Base-by-base conservation (phyloP, 2,113 vertebrate species). In the Pelmatolapia mariae region DNA sequence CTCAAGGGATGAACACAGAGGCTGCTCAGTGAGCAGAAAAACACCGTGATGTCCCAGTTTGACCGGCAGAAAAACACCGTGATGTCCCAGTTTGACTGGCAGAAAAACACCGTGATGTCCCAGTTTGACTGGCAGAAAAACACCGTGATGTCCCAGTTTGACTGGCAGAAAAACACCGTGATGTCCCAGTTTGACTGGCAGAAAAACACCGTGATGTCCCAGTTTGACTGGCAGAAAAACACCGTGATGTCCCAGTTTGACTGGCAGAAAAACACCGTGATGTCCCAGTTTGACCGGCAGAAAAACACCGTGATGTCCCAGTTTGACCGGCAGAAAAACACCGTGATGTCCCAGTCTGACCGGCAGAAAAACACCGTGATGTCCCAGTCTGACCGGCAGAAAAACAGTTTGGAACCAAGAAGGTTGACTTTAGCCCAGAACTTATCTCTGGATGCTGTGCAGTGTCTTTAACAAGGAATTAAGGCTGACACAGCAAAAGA, bases 291-390 rank as follows among this genome's bases (percentile, higher is more conserved):
- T 45, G 43, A 45, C 43, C 7, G 12, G 7, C 7, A 47, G 7
- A 18, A 47, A 50, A 5, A 16, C 45, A 45, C 2, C 0, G 43
- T 0, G 3, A n/a, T 10, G 52, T 53, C 50, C 9, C 50, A 3
- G 5, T 0, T 53, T n/a, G 50, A 53, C 19, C n/a, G 19, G 19
- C 5, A 9, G 47, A 9, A 52, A 52, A 19, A 52, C 50, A 0
- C 0, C 0, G 50, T 0, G 1, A 3, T 3, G 19, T n/a, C 9
- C 3, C 50, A n/a, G 9, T 0, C 10, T 10, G 50, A 53, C 50
- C n/a, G 50, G 19, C 1, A 52, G 19, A 53, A 53, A 53, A 11
- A 53, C 52, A 1, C 0, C 0, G 52, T 0, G 1, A 5, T 1
- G 22, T 57, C 22, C 12, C 22, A 0, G 7, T 0, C 15, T 8